Percentiles rank a stretch among this genome's conserved stretches.
Conservation (phyloP, 2,888 invertebrate genomes). For the Xanthia icteritia region DNA sequence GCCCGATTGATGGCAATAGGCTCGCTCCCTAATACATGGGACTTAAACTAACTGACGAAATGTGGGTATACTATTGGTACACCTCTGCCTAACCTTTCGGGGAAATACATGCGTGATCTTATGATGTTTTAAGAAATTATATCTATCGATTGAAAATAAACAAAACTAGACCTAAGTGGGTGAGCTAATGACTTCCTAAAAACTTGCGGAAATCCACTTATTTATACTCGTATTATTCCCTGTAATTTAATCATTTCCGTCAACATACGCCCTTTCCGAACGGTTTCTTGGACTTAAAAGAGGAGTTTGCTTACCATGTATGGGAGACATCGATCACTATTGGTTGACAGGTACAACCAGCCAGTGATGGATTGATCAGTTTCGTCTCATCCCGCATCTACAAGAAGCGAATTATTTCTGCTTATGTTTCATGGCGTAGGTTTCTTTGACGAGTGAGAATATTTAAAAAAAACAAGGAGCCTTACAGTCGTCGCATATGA, state of each 20-base stretch:
- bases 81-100: too few relatives aligned
- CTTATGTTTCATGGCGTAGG: not conserved
- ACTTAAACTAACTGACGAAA: too few relatives aligned
- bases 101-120: too few relatives aligned
- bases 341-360: conserved; percentile 50
- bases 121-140: too few relatives aligned
- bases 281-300: conserved; percentile 20
- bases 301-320: conserved; percentile 38
- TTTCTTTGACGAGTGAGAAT: not conserved
- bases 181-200: not conserved
- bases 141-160: not conserved
- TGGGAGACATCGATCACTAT: conserved; percentile 58
- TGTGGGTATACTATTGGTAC: too few relatives aligned
- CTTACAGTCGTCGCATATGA: too few relatives aligned
- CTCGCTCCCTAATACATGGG: too few relatives aligned
- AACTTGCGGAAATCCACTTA: not conserved
- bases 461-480: not conserved
- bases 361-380: conserved; percentile 60
- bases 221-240: not conserved
- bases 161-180: not conserved
- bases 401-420: conserved; percentile 34
- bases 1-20: too few relatives aligned
- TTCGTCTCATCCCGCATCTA: conserved; percentile 28
- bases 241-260: not conserved
- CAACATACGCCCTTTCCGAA: not conserved